These are phyloP conservation scores for Tympanoctomys barrerae DNA, from an alignment of 2,797 vertebrate species.

Conservation along the genomic window DNA sequence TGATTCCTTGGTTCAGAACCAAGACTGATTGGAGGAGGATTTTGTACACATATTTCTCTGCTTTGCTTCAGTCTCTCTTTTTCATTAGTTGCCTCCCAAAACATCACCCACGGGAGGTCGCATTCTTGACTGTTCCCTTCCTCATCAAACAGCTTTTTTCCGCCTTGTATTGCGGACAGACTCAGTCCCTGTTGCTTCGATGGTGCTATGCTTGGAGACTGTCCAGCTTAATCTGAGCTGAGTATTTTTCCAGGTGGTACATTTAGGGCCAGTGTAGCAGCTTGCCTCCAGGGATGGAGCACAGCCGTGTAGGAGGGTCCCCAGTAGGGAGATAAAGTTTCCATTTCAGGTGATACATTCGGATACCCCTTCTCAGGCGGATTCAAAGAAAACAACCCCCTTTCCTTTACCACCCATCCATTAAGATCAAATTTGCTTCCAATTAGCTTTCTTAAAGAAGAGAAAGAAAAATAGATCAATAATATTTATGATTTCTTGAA, in stretches of 20 bases:
- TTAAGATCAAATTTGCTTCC: constrained; percentile 58
- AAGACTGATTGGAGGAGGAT: constrained; percentile 26
- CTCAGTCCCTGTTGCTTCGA: constrained; percentile 2
- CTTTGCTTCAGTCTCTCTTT: constrained; percentile 42
- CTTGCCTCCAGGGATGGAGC: neutral
- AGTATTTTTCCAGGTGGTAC: constrained; percentile 72
- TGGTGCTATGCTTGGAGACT: constrained; percentile 52
- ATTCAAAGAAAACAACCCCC: constrained; percentile 54
- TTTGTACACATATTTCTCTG: constrained; percentile 39
- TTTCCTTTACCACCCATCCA: neutral
- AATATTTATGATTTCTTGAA: constrained; percentile 72
- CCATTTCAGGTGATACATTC: neutral
- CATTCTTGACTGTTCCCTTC: constrained; percentile 57
- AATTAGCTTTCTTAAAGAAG: constrained; percentile 49
- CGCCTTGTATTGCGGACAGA: constrained; percentile 42
- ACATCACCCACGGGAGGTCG: constrained; percentile 8
- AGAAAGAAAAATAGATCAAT: constrained; percentile 70
- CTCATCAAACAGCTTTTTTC: constrained; percentile 19
- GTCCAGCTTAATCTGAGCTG: constrained; percentile 47
- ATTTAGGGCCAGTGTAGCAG: constrained; percentile 27
- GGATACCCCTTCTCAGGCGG: neutral
- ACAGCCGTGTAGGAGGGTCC: constrained; percentile 21
- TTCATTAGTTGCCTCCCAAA: constrained; percentile 49
- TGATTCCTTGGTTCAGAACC: constrained; percentile 21
- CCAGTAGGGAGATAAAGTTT: neutral